Evolutionary conservation across 2,797 vertebrate genomes (phyloP).

Genomic region (Tinamus major): DNA sequence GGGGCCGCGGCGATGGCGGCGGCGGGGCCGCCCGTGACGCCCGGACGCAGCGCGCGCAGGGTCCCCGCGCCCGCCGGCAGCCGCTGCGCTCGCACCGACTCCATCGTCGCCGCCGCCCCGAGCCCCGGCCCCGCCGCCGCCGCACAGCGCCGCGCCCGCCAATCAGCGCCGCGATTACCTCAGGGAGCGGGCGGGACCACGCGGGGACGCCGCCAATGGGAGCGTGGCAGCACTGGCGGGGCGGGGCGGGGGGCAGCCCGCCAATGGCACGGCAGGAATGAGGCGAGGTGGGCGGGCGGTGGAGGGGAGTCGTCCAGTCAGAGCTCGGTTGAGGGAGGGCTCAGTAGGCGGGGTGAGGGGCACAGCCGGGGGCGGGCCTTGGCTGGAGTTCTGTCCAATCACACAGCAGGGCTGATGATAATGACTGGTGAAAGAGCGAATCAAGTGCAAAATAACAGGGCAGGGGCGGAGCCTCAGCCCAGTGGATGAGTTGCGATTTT

Average conservation of each 20-base stretch:
- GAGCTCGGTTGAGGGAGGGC: fast-evolving
- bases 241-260: fast-evolving
- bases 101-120: conserved; percentile 83
- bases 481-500: fast-evolving
- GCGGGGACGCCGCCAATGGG: background rate
- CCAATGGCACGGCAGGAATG: conserved; percentile 14
- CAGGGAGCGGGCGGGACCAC: background rate
- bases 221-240: background rate
- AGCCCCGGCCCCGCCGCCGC: conserved; percentile 68
- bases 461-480: fast-evolving
- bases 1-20: conserved; percentile 60
- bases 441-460: fast-evolving
- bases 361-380: fast-evolving
- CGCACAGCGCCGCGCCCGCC: conserved; percentile 69
- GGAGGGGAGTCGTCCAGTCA: background rate
- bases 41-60: conserved; percentile 87
- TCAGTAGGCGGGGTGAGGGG: background rate
- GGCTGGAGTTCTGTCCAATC: fast-evolving
- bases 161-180: background rate
- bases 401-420: fast-evolving
- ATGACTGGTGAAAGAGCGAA: fast-evolving
- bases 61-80: conserved; percentile 89
- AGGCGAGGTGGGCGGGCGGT: background rate
- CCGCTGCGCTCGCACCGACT: conserved; percentile 87
- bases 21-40: conserved; percentile 83